A percentile compares a stretch with the other conserved stretches of the same genome.
Conservation (phyloP, 2,113 vertebrate species). For the Rafetus swinhoei region DNA sequence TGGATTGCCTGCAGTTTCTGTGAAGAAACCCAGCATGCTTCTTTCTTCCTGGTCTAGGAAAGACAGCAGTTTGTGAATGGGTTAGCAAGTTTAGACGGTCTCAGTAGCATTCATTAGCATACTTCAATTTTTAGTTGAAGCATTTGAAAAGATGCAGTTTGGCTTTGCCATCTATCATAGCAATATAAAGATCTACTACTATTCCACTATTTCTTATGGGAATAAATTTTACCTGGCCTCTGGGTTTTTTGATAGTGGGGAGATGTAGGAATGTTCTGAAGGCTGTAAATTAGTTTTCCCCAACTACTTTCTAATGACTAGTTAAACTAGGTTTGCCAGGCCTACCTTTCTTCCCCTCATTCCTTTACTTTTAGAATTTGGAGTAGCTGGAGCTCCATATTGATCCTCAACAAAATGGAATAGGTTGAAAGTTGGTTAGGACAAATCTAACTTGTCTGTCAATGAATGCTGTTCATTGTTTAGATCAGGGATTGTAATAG, state of each 20-base stretch:
- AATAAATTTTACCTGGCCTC: not conserved
- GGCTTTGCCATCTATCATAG: not conserved
- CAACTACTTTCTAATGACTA: not conserved
- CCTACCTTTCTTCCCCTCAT: not conserved
- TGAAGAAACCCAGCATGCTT: too few relatives aligned
- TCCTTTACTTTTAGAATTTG: not conserved
- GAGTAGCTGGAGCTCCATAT: not conserved
- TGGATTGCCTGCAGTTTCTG: too few relatives aligned
- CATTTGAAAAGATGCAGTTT: not conserved
- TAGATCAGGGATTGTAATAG: too few relatives aligned
- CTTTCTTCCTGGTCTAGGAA: too few relatives aligned
- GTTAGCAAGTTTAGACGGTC: too few relatives aligned
- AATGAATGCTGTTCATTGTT: too few relatives aligned
- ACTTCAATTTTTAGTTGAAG: not conserved
- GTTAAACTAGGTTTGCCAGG: too few relatives aligned
- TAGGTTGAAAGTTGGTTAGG: not conserved
- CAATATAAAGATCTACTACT: not conserved
- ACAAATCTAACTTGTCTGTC: not conserved
- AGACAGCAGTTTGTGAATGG: too few relatives aligned
- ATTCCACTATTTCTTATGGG: too few relatives aligned
- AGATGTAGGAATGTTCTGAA: too few relatives aligned
- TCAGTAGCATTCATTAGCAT: too few relatives aligned
- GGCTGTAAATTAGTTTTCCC: too few relatives aligned
- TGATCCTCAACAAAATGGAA: not conserved
- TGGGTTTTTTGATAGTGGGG: not conserved